phyloP scores from a whole-genome alignment of 2,113 vertebrate species.

The Ailurus styani region DNA sequence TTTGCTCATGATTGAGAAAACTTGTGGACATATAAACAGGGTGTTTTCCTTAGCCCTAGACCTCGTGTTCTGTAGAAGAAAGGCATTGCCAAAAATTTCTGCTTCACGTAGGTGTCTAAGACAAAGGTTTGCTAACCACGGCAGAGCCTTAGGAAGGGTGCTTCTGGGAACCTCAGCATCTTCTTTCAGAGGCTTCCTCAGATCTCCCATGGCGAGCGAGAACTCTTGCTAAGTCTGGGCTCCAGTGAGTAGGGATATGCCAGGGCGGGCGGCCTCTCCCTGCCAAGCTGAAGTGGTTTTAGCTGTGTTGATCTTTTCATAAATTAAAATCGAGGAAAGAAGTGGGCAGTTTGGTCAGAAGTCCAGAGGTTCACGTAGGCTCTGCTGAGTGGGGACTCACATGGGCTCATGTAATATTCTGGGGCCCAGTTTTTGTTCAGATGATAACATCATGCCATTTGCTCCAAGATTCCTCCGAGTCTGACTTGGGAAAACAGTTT shows the following conservation, averaged over 20 bases:
- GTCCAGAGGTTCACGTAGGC: rapidly evolving
- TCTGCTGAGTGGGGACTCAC: neutral
- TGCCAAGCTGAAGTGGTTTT: neutral
- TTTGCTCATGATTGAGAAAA: neutral
- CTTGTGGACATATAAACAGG: neutral
- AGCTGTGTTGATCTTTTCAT: neutral
- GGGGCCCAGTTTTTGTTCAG: neutral
- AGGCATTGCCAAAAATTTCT: neutral
- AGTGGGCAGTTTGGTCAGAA: neutral
- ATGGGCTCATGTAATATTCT: neutral
- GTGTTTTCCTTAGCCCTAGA: neutral
- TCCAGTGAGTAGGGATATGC: neutral
- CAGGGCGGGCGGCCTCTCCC: neutral
- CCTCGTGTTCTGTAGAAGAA: neutral
- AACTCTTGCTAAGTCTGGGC: neutral
- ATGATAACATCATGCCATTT: neutral
- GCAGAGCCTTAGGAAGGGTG: neutral
- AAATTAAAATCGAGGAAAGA: neutral
- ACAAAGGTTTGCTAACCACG: neutral
- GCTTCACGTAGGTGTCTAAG: rapidly evolving
- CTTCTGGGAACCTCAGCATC: neutral
- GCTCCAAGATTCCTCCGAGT: neutral
- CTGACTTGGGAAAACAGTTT: neutral
- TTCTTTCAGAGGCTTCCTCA: neutral
- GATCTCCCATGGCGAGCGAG: neutral